Evolutionary conservation across 2,113 vertebrate genomes (phyloP), one percentile per base, ranked within the genome.

Genomic region (Vulpes ferrilata): DNA sequence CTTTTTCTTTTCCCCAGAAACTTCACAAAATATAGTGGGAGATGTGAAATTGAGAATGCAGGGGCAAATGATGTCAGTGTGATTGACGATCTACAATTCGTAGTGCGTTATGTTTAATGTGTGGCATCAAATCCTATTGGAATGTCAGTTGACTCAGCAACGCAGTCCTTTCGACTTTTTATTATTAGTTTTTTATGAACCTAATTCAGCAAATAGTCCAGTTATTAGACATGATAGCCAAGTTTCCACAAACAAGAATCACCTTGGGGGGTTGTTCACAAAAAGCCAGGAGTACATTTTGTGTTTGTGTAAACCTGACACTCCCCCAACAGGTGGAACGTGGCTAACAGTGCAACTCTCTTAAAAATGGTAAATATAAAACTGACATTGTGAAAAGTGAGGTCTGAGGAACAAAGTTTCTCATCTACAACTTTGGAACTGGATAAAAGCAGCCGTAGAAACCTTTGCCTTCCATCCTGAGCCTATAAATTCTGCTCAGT

Each of bases 231-330:
- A 55, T 55, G 38, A 88, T 69, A 76, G 59, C 55, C 67, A 51
- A 55, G 22, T 88, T 96, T 86, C 53, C 53, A 93, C 25, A 82
- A 79, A 30, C 7, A 89, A 30, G 62, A 93, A 87, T 93, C 91
- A 67, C 59, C n/a, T 25, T 7, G 80, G 62, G 23, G 55, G 65
- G 10, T 60, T 95, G 13, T 85, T 93, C 13, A 79, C 65, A 88
- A 53, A 35, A 67, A 57, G 11, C 51, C 11, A 12, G 53, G 53
- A 81, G 27, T 16, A 74, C 55, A 62, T 84, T 88, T 84, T 96
- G 32, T 81, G n/a, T 48, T 95, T 96, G 78, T 85, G 43, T 90
- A 85, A 35, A 76, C 8, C 59, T 69, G 51, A 22, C 11, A 32
- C 16, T 48, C 22, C 65, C 32, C 17, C 78, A 64, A 89, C 55